Conservation (phyloP, 2,113 vertebrate genomes). For the Lasiurus cinereus region DNA sequence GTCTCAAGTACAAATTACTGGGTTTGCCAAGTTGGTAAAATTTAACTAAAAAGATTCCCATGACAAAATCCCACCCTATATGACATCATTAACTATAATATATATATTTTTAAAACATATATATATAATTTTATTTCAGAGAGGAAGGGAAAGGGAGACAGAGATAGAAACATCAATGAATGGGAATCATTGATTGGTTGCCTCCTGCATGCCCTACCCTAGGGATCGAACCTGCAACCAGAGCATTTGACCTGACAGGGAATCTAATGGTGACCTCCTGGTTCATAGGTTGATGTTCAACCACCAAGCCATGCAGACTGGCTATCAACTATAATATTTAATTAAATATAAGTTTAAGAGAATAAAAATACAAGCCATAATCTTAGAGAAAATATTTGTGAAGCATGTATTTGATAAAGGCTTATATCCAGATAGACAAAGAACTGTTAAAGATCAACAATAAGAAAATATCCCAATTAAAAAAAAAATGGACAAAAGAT, state of each 20-base stretch:
- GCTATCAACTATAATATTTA: not conserved
- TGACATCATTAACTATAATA: not conserved
- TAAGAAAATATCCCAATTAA: not conserved
- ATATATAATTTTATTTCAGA: too few relatives aligned
- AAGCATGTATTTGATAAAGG: not conserved
- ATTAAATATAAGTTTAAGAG: not conserved
- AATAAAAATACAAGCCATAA: not conserved
- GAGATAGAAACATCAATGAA: too few relatives aligned
- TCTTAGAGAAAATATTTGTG: conserved; percentile 10
- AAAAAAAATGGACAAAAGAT: not conserved
- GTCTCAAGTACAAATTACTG: not conserved
- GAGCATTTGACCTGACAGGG: too few relatives aligned
- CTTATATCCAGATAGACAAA: not conserved
- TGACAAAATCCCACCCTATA: not conserved
- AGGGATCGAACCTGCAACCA: too few relatives aligned
- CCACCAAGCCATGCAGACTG: too few relatives aligned
- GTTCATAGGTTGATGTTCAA: too few relatives aligned
- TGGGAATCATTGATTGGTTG: too few relatives aligned
- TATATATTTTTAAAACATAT: too few relatives aligned
- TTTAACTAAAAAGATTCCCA: not conserved
- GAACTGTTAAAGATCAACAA: not conserved
- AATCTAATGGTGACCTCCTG: too few relatives aligned
- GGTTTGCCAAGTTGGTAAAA: not conserved
- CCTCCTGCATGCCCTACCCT: too few relatives aligned
- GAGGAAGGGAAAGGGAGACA: too few relatives aligned